Evolutionary conservation across 2,888 invertebrate genomes (phyloP).

Genomic region (Xanthorhoe spadicearia): DNA sequence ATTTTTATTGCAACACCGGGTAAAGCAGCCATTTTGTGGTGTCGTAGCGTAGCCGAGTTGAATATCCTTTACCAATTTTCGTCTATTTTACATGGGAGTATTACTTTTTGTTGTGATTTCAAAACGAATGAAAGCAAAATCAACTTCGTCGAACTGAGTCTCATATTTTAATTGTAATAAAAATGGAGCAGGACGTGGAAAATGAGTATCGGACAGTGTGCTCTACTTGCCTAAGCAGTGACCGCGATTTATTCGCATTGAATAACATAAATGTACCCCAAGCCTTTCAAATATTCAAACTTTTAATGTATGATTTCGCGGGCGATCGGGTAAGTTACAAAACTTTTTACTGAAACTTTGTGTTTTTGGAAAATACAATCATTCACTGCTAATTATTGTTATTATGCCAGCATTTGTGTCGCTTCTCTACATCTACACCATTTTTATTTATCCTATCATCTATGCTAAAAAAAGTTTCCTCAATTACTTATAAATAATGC

Average conservation of each 20-base stretch:
- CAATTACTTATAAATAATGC: too few relatives aligned
- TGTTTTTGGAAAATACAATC: too few relatives aligned
- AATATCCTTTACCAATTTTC: conserved; percentile 71
- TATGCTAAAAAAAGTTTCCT: too few relatives aligned
- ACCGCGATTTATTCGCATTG: conserved; percentile 68
- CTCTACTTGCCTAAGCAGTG: conserved; percentile 71
- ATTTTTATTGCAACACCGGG: conserved; percentile 60
- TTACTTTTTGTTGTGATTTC: conserved; percentile 82
- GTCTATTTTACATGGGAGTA: conserved; percentile 84
- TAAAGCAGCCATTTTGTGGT: conserved; percentile 84
- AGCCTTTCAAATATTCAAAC: conserved; percentile 68
- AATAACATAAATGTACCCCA: conserved; percentile 53
- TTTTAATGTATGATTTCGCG: conserved; percentile 76
- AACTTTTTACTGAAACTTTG: conserved; percentile 1
- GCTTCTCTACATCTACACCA: too few relatives aligned
- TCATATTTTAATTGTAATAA: conserved; percentile 41
- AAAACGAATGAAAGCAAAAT: conserved; percentile 59
- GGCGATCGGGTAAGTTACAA: conserved; percentile 68
- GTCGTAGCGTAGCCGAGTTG: conserved; percentile 74
- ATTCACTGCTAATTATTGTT: too few relatives aligned
- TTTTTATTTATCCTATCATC: too few relatives aligned
- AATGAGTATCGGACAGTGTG: conserved; percentile 65
- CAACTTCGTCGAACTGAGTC: conserved; percentile 47
- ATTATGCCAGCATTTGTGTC: too few relatives aligned
- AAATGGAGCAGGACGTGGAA: conserved; percentile 79